Evolutionary conservation across 2,797 vertebrate genomes (phyloP).

Genomic region (Hydrolagus colliei): DNA sequence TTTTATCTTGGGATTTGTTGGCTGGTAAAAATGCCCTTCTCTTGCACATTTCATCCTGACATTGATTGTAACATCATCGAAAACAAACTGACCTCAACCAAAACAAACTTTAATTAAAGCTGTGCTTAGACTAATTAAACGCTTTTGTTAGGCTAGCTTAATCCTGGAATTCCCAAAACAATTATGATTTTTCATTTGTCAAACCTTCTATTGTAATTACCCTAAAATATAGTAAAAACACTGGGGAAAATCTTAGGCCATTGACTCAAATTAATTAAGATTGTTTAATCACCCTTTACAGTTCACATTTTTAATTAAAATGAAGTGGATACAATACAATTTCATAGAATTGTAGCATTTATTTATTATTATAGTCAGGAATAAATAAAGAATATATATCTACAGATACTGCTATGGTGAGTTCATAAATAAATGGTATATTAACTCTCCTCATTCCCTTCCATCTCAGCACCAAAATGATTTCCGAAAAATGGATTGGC

Average conservation of each 20-base stretch:
- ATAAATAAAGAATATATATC: not conserved
- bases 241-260: conserved; percentile 15
- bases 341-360: conserved; percentile 6
- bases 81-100: not conserved
- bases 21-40: no score
- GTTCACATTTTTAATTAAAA: conserved; percentile 55
- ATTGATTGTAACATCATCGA: no score
- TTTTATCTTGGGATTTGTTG: no score
- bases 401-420: not conserved
- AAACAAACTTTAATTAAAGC: conserved; percentile 26
- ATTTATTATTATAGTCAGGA: not conserved
- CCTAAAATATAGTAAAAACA: conserved; percentile 15
- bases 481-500: conserved; percentile 7
- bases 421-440: not conserved
- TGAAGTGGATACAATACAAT: conserved; percentile 50
- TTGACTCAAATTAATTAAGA: conserved; percentile 51
- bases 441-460: not conserved
- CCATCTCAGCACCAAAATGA: not conserved
- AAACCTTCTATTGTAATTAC: conserved; percentile 18
- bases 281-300: conserved; percentile 48
- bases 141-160: conserved; percentile 6
- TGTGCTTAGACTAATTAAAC: conserved; percentile 19
- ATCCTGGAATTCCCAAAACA: conserved; percentile 29
- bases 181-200: conserved; percentile 25
- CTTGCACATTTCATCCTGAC: not conserved